phyloP scores from a whole-genome alignment of 2,888 invertebrate species.

The Pammene fasciana region DNA sequence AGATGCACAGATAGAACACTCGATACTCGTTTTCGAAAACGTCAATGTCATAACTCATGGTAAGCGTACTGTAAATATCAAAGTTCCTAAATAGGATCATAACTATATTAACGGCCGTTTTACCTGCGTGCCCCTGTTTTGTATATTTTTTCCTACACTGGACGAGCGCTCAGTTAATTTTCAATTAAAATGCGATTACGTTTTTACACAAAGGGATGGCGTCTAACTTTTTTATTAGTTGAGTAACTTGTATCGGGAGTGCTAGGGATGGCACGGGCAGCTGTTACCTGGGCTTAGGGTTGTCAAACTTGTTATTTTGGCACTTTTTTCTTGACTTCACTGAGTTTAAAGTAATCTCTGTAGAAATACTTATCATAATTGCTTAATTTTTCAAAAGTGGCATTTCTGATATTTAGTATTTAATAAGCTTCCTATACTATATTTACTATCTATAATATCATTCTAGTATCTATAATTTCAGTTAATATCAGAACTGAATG shows the following conservation, averaged over 20 bases:
- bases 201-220: constrained; percentile 33
- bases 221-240: constrained; percentile 40
- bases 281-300: constrained; percentile 28
- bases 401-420: too few species aligned
- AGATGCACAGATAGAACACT: too few species aligned
- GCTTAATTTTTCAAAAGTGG: background rate
- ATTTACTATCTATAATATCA: too few species aligned
- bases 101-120: constrained; percentile 14
- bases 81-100: constrained; percentile 2
- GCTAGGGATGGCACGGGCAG: constrained; percentile 24
- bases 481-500: too few species aligned
- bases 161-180: constrained; percentile 25
- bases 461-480: too few species aligned
- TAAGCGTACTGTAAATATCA: too few species aligned
- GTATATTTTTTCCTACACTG: constrained; percentile 11
- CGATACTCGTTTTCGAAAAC: too few species aligned
- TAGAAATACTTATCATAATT: too few species aligned
- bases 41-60: too few species aligned
- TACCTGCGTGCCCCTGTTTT: constrained; percentile 1
- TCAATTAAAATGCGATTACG: constrained; percentile 39
- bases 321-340: background rate
- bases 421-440: too few species aligned
- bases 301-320: background rate
- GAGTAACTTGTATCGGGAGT: constrained; percentile 29
- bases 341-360: too few species aligned